Percentiles rank a stretch among this genome's conserved stretches.
phyloP scores from a whole-genome alignment of 2,113 vertebrate genomes.

The Notechis scutatus region DNA sequence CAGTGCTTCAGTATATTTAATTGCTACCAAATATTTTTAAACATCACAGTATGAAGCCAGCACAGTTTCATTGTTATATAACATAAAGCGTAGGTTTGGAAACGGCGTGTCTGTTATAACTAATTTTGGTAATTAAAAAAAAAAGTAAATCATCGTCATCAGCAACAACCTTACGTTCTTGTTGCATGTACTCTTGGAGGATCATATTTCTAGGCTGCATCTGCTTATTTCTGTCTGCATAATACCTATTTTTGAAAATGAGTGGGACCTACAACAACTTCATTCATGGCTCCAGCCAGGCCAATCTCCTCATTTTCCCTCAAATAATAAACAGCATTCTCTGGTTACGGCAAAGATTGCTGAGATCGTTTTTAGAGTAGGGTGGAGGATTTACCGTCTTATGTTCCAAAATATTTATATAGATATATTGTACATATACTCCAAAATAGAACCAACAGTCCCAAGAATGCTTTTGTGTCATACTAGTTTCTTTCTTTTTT shows the following conservation, averaged over 20 bases:
- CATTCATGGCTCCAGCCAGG: neutral
- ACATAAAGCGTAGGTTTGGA: neutral
- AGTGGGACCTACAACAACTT: neutral
- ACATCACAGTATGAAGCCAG: neutral
- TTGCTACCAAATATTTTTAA: constrained; percentile 28
- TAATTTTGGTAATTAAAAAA: neutral
- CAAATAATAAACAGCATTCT: neutral
- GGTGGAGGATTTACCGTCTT: too few species aligned
- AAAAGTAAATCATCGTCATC: neutral
- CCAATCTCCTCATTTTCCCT: neutral
- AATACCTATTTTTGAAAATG: neutral
- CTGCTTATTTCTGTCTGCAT: neutral
- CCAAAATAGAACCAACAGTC: neutral
- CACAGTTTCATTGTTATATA: neutral
- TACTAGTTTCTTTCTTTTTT: too few species aligned
- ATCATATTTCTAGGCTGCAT: neutral
- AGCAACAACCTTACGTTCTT: neutral
- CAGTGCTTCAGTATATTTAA: constrained; percentile 13
- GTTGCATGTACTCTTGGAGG: neutral
- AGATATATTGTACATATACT: neutral
- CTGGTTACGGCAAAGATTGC: neutral
- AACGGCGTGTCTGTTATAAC: neutral
- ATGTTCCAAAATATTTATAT: neutral
- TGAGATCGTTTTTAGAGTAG: neutral
- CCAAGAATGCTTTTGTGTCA: neutral